Evolutionary conservation across 2,888 invertebrate genomes (phyloP), one percentile per base, ranked within the genome.

Genomic region (Meloe dianella): DNA sequence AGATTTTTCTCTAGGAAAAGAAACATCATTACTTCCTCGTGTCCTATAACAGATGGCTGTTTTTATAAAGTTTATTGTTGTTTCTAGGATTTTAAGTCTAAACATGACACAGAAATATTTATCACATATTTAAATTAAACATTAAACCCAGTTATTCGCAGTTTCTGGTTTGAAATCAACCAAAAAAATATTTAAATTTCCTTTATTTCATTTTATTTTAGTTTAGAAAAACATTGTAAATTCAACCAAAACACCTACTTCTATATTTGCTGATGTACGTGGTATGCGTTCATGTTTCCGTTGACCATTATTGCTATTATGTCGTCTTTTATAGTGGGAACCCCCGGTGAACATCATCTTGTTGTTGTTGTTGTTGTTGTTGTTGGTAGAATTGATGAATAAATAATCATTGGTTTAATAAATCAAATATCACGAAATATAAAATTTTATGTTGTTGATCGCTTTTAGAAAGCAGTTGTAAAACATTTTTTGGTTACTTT

Each of bases 331-430:
- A 74, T 88, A 86, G 81, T 88, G 87, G 69, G 88, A 88, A 78
- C 88, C 88, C 76, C 90, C 90, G 75, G 90, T 90, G 83, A 90
- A 90, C 89, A 90, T 90, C 90, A 90, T 90, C 77, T 86, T 87
- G 77, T 65, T 57, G 66, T 66, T 54, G 24, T 24, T 54, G 1
- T 9, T 22, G 8, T 47, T 12, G 8, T 22, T 47, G 20, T 66
- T 54, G 12, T 24, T 54, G 1, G 0, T 47, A 7, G 8, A 3
- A n/a, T 20, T 20, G 8, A 17, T 41, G n/a, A 17, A 41, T 41
- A 41, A 41, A 41, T 41, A 7, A 41, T 5, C 41, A 41, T 41
- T 41, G 4, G 41, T 41, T 41, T 41, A 41, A n/a, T 7, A n/a
- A 17, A n/a, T 7, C n/a, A 5, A 41, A 7, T 41, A n/a, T 17